These are phyloP conservation scores for Drosophila ohnishii DNA, from an alignment of 1,140 invertebrate species.

Conservation along the genomic window DNA sequence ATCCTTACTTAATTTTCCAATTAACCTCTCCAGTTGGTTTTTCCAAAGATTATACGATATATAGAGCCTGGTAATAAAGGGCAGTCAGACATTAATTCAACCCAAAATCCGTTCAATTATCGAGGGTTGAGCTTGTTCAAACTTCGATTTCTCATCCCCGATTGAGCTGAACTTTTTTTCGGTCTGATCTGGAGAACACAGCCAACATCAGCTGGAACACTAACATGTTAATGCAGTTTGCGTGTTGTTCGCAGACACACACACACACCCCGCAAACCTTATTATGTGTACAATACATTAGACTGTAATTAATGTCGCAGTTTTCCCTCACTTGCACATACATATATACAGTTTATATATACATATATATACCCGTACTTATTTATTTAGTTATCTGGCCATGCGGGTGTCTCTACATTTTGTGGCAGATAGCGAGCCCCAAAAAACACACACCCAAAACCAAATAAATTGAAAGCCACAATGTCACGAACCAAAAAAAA, in stretches of 20 bases:
- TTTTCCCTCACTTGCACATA: constrained; percentile 12
- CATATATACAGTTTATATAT: background rate
- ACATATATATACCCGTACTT: constrained; percentile 1
- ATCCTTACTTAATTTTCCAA: background rate
- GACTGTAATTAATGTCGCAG: constrained; percentile 70
- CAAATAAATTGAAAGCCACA: constrained; percentile 26
- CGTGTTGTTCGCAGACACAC: constrained; percentile 24
- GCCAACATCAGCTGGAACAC: constrained; percentile 15
- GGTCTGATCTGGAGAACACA: constrained; percentile 8
- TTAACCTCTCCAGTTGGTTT: background rate
- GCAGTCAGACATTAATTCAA: constrained; percentile 9
- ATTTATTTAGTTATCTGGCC: constrained; percentile 43
- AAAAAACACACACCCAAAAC: constrained; percentile 16
- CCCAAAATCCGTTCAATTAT: constrained; percentile 20
- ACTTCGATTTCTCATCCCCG: constrained; percentile 18
- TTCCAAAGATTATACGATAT: background rate
- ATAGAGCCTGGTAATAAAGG: background rate
- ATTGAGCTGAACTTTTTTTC: constrained; percentile 13
- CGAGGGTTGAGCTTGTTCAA: background rate
- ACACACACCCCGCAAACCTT: constrained; percentile 6
- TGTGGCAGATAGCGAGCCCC: constrained; percentile 27
- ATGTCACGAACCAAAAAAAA: constrained; percentile 13
- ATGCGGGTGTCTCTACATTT: constrained; percentile 36
- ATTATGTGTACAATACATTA: constrained; percentile 51
- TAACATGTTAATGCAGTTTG: constrained; percentile 63